Evolutionary conservation across 2,113 vertebrate genomes (phyloP), one percentile per base, ranked within the genome.

Genomic region (Macrotus californicus): DNA sequence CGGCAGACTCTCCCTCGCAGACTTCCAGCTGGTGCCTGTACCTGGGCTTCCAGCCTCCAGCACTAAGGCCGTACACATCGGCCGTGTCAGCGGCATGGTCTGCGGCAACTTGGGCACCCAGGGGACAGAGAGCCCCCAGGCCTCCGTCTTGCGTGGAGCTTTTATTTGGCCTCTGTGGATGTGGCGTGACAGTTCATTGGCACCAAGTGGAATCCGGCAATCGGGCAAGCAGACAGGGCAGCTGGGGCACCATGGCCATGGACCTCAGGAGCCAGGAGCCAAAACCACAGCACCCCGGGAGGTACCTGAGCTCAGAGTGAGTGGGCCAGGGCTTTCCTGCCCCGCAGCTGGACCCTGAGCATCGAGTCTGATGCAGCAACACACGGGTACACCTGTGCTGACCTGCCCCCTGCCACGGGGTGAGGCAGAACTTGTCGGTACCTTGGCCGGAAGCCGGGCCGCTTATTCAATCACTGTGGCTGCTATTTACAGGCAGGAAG

Each of bases 281-380:
- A 0, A 8, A 21, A 14, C 66, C 9, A 0, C 10, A 8, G 50
- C n/a, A n/a, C 54, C 0, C 70, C 6, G 19, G 34, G 26, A 77
- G 21, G 48, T 13, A 29, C 41, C 39, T 0, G 22, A 29, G 73
- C 22, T 16, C 0, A 24, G 36, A 22, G 29, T 0, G 1, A 8
- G 34, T 0, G 3, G 7, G 7, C 7, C 10, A 31, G 0, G 9
- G 66, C 39, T 29, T 54, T 41, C 36, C 9, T 0, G 3, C 41
- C n/a, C 24, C 18, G 7, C 41, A 15, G 14, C 36, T 6, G 34
- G 24, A 50, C 14, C 10, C 24, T 0, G 6, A 21, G 24, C 2
- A 0, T 7, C 54, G 6, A 0, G 12, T 14, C 39, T 7, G 19
- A 15, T 0, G 5, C 3, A 6, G 73, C 1, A 16, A 41, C 6